Evolutionary conservation across 2,113 vertebrate species (phyloP).

Genomic region (Indicator maculatus): DNA sequence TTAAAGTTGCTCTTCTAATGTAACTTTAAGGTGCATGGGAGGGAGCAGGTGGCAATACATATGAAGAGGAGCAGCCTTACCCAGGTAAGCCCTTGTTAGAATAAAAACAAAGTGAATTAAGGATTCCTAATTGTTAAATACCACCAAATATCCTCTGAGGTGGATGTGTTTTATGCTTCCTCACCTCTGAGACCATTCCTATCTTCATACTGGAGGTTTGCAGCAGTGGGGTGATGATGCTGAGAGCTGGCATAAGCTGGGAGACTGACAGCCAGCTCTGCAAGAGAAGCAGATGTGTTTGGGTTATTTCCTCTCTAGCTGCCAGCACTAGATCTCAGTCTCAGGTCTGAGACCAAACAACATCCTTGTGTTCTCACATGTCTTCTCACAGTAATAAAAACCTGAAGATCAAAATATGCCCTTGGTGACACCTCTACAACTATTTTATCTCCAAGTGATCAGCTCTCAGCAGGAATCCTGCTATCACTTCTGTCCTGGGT

Average conservation of each 20-base stretch:
- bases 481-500: not conserved
- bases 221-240: not conserved
- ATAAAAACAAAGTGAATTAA: not conserved
- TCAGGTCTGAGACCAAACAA: not conserved
- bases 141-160: not conserved
- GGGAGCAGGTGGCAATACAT: not conserved
- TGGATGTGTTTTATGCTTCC: not conserved
- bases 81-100: not conserved
- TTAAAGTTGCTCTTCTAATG: not conserved
- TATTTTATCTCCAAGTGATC: not conserved
- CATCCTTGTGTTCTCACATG: not conserved
- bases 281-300: not conserved
- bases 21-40: not conserved
- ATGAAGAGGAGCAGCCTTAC: not conserved
- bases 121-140: not conserved
- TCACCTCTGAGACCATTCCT: not conserved
- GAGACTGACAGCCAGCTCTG: not conserved
- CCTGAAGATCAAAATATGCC: slow-evolving; percentile 3
- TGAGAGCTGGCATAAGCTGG: not conserved
- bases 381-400: slow-evolving; percentile 1
- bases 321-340: not conserved
- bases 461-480: not conserved
- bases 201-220: not conserved
- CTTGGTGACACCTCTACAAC: not conserved
- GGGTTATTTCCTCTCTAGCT: not conserved